Base-by-base conservation (phyloP, 2,797 vertebrate genomes). In the Cercopithecus neglectus region DNA sequence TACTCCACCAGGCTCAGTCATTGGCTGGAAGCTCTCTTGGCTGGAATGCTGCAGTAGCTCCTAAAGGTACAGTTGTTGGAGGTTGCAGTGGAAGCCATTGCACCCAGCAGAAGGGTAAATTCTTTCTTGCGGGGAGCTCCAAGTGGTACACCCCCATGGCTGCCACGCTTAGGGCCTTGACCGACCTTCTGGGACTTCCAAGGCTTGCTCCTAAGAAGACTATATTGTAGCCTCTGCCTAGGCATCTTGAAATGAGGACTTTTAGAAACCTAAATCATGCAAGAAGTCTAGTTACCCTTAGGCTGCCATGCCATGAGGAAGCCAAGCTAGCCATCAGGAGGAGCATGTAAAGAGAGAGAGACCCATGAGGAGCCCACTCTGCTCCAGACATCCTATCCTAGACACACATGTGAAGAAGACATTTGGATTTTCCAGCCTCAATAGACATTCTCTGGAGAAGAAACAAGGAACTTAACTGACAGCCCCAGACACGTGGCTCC, bases 381-480 rank as follows among this genome's bases (percentile, higher is more conserved):
- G 12, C 67, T 53, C 41, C 50, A 78, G 76, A 30, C n/a, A 24
- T 26, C 36, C 28, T 11, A 19, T n/a, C 21, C 46, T n/a, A 6
- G 30, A n/a, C 4, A 0, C 1, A 0, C 1, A 46, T 48, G 0
- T 55, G 53, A 44, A 59, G n/a, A 57, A 13, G 24, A 41, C 72
- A 22, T 75, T 89, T 36, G 28, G n/a, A 41, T 24, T 76, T 26
- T 75, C 72, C 36, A 21, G 36, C 33, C 55, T 48, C 79, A 39
- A 13, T 1, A 39, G 61, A 57, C 4, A 41, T 28, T 36, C 26
- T 0, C 5, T 33, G 22, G 41, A 64, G 17, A 41, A 55, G 84
- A 59, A 94, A 53, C 4, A 17, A 79, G 30, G 33, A 67, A 8
- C 1, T 7, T 4, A 41, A 10, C 17, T 9, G 14, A 41, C 1